Evolutionary conservation across 2,113 vertebrate genomes (phyloP).

Genomic region (Corythornis vintsioides): DNA sequence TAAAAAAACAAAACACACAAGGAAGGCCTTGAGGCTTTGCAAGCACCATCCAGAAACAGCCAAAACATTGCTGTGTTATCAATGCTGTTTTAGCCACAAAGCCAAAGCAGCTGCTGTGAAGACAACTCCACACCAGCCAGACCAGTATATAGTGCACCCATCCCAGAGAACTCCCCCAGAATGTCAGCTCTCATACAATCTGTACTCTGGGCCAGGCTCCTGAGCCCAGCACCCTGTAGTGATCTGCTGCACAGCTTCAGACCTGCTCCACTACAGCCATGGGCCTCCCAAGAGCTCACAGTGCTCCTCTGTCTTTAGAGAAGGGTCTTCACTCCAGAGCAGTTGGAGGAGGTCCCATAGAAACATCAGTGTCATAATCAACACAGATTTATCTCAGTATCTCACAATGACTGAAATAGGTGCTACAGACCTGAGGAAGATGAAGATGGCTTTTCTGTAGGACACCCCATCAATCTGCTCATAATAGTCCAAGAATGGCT

Average conservation of each 20-base stretch:
- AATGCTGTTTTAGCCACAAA: not conserved
- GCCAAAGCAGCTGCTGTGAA: not conserved
- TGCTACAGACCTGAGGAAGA: slow-evolving; percentile 90
- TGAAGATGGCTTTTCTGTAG: slow-evolving; percentile 90
- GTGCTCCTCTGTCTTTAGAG: not conserved
- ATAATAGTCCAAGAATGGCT: slow-evolving; percentile 91
- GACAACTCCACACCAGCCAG: not conserved
- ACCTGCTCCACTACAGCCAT: not conserved
- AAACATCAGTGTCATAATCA: not conserved
- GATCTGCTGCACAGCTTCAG: not conserved
- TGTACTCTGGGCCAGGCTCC: not conserved
- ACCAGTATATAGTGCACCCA: not conserved
- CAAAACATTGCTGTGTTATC: not conserved
- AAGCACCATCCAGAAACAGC: not conserved
- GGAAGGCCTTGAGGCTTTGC: not conserved
- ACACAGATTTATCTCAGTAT: not conserved
- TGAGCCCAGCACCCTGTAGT: not conserved
- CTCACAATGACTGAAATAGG: not conserved
- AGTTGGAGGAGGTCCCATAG: not conserved
- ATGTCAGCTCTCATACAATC: not conserved
- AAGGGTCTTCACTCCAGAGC: not conserved
- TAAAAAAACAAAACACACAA: rapidly evolving
- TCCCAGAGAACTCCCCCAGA: not conserved
- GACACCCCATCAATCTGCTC: slow-evolving; percentile 87
- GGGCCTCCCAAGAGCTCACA: not conserved